Evolutionary conservation across 1,140 invertebrate genomes (phyloP).

Genomic region (Rhizoglyphus robini): DNA sequence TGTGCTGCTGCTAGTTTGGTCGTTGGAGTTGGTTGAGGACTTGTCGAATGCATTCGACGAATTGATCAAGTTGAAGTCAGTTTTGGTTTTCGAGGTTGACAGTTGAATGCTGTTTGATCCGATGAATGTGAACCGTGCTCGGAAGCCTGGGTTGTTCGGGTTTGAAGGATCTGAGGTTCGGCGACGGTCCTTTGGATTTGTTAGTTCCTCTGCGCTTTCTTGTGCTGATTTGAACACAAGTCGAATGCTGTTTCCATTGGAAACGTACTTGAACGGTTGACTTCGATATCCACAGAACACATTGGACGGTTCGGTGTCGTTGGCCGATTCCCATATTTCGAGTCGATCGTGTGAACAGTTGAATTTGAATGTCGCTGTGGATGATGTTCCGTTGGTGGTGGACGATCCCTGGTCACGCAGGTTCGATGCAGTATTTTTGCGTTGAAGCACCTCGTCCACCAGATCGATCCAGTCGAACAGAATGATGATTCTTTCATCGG

Average conservation of each 20-base stretch:
- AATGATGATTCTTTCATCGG: conserved; percentile 19
- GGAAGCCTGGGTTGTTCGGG: conserved; percentile 19
- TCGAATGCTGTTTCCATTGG: conserved; percentile 18
- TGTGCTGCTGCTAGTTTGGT: neutral
- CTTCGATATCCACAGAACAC: conserved; percentile 22
- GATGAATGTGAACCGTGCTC: conserved; percentile 21
- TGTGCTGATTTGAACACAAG: neutral
- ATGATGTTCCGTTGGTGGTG: neutral
- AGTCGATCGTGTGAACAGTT: conserved; percentile 26
- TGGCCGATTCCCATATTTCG: conserved; percentile 21
- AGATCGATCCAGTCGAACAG: conserved; percentile 23
- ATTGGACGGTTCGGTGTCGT: conserved; percentile 18
- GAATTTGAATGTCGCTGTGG: neutral
- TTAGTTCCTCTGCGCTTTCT: neutral
- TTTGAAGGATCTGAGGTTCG: neutral
- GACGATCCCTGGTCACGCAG: neutral
- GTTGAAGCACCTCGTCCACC: conserved; percentile 4
- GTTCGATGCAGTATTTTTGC: neutral
- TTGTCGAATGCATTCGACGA: too few species aligned
- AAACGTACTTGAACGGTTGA: conserved; percentile 22
- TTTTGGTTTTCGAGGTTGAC: neutral
- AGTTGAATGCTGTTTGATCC: neutral
- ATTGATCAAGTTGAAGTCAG: too few species aligned
- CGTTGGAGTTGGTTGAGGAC: too few species aligned
- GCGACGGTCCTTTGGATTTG: neutral